Conservation (phyloP, 2,113 vertebrate genomes). For the Excalfactoria chinensis region DNA sequence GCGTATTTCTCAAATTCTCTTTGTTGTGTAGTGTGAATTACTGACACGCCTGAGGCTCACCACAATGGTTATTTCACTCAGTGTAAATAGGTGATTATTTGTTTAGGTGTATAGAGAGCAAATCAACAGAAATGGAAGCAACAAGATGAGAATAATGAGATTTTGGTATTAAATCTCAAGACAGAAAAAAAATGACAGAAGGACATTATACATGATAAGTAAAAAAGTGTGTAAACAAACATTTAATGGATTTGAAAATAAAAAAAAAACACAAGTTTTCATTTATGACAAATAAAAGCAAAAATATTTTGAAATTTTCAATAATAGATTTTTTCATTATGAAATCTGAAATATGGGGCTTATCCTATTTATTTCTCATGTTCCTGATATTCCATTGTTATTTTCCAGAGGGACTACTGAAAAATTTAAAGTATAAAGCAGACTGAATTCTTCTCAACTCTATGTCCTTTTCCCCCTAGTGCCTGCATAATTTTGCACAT, state of each 20-base stretch:
- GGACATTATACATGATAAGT: neutral
- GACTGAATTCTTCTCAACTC: neutral
- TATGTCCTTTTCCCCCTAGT: rapidly evolving
- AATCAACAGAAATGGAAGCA: neutral
- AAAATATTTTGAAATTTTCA: neutral
- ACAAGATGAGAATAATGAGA: neutral
- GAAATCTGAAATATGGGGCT: neutral
- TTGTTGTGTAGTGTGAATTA: conserved; percentile 5
- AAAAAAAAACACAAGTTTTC: neutral
- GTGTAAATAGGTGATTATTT: neutral
- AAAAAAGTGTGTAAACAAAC: neutral
- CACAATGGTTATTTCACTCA: neutral
- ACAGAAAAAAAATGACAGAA: neutral
- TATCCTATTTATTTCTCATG: neutral
- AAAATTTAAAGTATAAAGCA: neutral
- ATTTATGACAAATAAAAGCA: neutral
- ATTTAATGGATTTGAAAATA: neutral
- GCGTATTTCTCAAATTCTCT: neutral
- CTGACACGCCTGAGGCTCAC: neutral
- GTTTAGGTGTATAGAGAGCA: neutral
- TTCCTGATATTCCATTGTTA: neutral
- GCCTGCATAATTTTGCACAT: neutral
- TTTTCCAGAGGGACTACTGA: neutral
- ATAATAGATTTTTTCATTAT: neutral
- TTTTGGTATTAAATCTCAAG: neutral